Conservation (phyloP, 2,113 vertebrate genomes). For the Promerops cafer region DNA sequence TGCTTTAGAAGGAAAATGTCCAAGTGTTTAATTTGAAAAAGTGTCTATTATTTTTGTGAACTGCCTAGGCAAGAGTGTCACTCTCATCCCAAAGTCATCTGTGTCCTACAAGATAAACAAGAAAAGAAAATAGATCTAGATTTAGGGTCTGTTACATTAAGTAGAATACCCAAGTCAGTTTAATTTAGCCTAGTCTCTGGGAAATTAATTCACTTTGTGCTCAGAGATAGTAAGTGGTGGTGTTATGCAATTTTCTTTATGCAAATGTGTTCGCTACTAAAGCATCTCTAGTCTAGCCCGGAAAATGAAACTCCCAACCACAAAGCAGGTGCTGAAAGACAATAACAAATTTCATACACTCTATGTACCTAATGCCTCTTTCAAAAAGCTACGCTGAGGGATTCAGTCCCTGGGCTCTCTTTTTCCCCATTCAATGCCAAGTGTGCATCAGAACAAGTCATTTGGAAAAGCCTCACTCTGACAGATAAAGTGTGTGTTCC, state of each 20-base stretch:
- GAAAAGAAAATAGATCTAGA: not conserved
- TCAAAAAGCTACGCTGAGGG: rapidly evolving
- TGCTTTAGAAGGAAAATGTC: not conserved
- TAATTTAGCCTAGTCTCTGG: not conserved
- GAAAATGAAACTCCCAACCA: not conserved
- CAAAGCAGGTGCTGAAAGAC: not conserved
- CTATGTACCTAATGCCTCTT: not conserved
- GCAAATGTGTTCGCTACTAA: not conserved
- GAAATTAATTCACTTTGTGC: not conserved
- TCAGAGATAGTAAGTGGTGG: not conserved
- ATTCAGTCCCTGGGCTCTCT: not conserved
- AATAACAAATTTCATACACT: not conserved
- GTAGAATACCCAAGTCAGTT: not conserved
- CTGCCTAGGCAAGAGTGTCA: not conserved
- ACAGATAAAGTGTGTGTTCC: not conserved
- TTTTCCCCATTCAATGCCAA: not conserved
- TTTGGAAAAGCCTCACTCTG: not conserved
- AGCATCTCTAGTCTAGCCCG: not conserved
- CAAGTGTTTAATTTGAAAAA: not conserved
- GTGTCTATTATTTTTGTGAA: not conserved
- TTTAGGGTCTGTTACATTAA: not conserved
- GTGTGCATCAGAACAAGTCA: not conserved
- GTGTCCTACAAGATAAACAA: not conserved
- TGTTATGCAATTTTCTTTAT: not conserved
- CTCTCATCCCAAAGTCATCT: not conserved